Base-by-base conservation (phyloP, 2,113 vertebrate species). In the Lophotis ruficrista region DNA sequence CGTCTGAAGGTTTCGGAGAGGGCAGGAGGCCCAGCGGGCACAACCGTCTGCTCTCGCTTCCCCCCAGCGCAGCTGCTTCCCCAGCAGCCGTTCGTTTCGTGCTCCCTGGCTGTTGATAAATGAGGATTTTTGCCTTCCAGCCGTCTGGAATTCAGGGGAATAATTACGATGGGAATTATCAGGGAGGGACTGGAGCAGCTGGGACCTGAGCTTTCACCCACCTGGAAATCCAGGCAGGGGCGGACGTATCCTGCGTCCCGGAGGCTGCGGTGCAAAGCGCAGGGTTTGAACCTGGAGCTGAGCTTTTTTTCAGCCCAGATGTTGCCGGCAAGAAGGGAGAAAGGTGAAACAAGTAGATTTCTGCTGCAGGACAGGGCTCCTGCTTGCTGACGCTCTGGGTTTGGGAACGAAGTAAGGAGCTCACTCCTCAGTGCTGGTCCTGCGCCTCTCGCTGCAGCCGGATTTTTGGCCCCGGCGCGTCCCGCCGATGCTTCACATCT, bases 181-280 rank as follows among this genome's bases (percentile, higher is more conserved):
- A 85, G 81, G 87, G 81, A 96, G 91, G 84, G 61, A 57, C 19
- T 76, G 81, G 73, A 75, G 43, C 69, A 85, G 87, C 78, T 79
- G 87, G 48, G 82, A 61, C 53, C 65, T 93, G 89, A 90, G 89
- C 81, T 94, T 57, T 91, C 70, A 61, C 84, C 81, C 62, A 83
- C 87, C 89, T 90, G 90, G 90, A 72, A 83, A 72, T 37, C 2
- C 84, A 82, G 78, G 87, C 65, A 19, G 14, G 6, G 72, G 54
- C 33, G 65, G 83, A 37, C 0, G 0, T 5, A 84, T 75, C 77
- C 89, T 71, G 77, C 19, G 0, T 35, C 80, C 83, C 90, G 21
- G 87, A 43, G 43, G 80, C 60, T 31, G 78, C 15, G 0, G 4
- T 57, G 85, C 45, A 17, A 12, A 85, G 2, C 2, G 1, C 11